Evolutionary conservation across 2,888 invertebrate genomes (phyloP).

Genomic region (Coleophora deauratella): DNA sequence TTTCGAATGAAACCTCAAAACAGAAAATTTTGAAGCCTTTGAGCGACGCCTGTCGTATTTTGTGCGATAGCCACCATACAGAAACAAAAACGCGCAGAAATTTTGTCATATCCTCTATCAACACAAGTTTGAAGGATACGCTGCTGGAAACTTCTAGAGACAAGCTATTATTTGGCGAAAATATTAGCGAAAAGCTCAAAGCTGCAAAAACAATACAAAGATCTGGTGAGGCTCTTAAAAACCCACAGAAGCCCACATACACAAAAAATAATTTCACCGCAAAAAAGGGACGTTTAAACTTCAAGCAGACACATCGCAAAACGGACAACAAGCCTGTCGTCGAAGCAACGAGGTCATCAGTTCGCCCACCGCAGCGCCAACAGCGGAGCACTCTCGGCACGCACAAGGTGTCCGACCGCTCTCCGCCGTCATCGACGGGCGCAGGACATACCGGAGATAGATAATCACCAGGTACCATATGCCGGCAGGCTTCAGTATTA

Average conservation of each 20-base stretch:
- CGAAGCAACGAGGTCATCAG: neutral
- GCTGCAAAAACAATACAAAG: conserved; percentile 2
- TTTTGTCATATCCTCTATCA: no score
- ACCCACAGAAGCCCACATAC: neutral
- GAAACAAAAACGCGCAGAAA: neutral
- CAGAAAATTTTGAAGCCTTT: neutral
- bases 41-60: neutral
- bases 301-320: neutral
- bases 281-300: neutral
- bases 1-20: neutral
- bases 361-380: neutral
- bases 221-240: conserved; percentile 4
- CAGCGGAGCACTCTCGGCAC: no score
- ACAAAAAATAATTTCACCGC: neutral
- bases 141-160: no score
- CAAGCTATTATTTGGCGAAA: conserved; percentile 2
- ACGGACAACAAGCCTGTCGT: neutral
- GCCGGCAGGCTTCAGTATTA: conserved; percentile 7
- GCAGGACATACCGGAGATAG: neutral
- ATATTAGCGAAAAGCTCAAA: conserved; percentile 1
- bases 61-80: neutral
- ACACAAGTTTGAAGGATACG: no score
- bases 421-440: conserved; percentile 4
- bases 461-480: conserved; percentile 1
- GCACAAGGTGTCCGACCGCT: neutral